phyloP scores from a whole-genome alignment of 2,113 vertebrate genomes.

The Spizaetus ornatus region DNA sequence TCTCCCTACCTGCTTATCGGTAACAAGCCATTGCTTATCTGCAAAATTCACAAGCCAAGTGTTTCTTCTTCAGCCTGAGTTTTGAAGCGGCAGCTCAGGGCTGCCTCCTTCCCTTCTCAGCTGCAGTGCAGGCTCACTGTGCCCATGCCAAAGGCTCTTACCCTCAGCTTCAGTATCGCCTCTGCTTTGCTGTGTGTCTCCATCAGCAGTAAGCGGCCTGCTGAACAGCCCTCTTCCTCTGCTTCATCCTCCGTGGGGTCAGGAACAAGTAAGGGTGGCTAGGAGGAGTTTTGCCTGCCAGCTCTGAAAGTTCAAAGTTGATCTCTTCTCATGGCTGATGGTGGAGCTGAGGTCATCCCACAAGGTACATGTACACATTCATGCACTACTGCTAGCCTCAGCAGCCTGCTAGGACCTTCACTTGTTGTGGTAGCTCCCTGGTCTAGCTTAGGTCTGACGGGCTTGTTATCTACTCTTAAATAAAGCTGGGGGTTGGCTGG shows the following conservation, averaged over 20 bases:
- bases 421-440: background rate
- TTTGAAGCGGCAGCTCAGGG: background rate
- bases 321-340: background rate
- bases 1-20: background rate
- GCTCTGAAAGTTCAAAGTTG: background rate
- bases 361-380: background rate
- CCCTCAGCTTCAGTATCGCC: background rate
- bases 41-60: background rate
- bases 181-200: background rate
- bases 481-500: background rate
- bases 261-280: background rate
- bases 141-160: background rate
- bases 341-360: background rate
- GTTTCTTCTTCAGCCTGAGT: background rate
- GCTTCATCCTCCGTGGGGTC: background rate
- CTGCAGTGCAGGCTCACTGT: background rate
- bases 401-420: background rate
- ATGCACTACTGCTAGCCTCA: background rate
- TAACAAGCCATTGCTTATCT: background rate
- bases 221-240: background rate
- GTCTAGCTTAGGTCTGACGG: background rate
- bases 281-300: background rate
- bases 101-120: background rate
- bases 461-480: background rate
- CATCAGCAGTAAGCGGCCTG: background rate